Conservation (phyloP, 1,140 invertebrate genomes). For the Chionoecetes opilio region DNA sequence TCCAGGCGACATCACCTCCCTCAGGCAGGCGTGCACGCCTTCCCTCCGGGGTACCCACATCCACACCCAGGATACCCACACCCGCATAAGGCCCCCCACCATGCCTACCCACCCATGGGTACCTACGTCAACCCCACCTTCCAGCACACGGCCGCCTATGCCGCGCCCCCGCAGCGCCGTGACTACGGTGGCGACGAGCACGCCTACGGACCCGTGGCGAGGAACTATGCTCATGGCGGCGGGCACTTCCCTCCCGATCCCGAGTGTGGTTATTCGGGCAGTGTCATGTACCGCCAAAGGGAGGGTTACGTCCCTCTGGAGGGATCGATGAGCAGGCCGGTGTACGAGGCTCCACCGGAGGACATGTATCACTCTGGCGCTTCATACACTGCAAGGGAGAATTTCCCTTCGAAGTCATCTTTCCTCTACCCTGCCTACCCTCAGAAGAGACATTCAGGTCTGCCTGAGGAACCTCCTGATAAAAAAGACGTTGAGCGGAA, state of each 20-base stretch:
- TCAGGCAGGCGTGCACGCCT: constrained; percentile 22
- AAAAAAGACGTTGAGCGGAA: constrained; percentile 70
- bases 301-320: constrained; percentile 59
- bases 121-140: constrained; percentile 66
- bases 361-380: constrained; percentile 58
- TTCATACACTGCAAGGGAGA: constrained; percentile 45
- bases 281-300: constrained; percentile 58
- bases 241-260: constrained; percentile 33
- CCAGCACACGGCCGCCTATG: constrained; percentile 62
- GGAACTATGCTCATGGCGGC: constrained; percentile 20
- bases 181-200: constrained; percentile 40
- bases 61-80: constrained; percentile 51
- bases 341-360: constrained; percentile 53
- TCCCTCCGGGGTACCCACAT: constrained; percentile 2
- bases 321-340: neutral
- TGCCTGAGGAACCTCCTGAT: constrained; percentile 35
- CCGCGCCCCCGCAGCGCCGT: constrained; percentile 49
- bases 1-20: constrained; percentile 10
- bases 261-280: constrained; percentile 43
- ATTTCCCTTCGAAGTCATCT: constrained; percentile 41
- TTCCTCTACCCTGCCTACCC: constrained; percentile 58
- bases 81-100: constrained; percentile 45
- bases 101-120: constrained; percentile 47
- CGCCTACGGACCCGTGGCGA: neutral
- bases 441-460: neutral